Conservation (phyloP, 2,888 invertebrate genomes). For the Caenorhabditis afra region DNA sequence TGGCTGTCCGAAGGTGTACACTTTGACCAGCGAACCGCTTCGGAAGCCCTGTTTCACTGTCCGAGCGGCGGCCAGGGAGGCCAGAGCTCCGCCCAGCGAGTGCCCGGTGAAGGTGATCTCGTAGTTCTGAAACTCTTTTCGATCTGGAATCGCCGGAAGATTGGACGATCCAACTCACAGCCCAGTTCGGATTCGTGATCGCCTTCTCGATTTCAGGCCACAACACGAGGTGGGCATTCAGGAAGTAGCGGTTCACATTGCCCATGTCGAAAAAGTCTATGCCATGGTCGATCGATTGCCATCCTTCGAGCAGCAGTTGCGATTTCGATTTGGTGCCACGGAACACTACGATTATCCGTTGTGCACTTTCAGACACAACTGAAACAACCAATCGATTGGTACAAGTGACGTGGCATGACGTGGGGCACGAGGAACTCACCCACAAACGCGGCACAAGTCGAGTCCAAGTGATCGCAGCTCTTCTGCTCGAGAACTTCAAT, state of each 20-base stretch:
- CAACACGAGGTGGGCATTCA: conserved; percentile 73
- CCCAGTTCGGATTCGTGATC: conserved; percentile 65
- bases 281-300: conserved; percentile 69
- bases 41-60: conserved; percentile 70
- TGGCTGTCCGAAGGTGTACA: conserved; percentile 78
- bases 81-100: conserved; percentile 78
- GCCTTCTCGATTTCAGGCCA: conserved; percentile 73
- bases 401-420: too few species aligned
- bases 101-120: conserved; percentile 76
- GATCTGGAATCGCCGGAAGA: background rate
- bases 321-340: conserved; percentile 68
- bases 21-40: conserved; percentile 59
- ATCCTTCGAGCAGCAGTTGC: conserved; percentile 75
- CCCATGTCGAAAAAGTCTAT: conserved; percentile 77
- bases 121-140: conserved; percentile 64
- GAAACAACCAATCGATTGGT: conserved; percentile 31
- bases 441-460: conserved; percentile 69
- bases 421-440: conserved; percentile 37
- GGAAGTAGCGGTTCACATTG: conserved; percentile 75
- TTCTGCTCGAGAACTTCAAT: conserved; percentile 49
- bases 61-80: conserved; percentile 74
- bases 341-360: conserved; percentile 73
- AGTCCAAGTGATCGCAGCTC: conserved; percentile 69
- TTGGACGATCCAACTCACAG: conserved; percentile 50
- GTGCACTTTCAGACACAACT: conserved; percentile 67